These are phyloP conservation scores for Tragelaphus strepsiceros DNA, from an alignment of 2,113 vertebrate species.

Conservation along the genomic window DNA sequence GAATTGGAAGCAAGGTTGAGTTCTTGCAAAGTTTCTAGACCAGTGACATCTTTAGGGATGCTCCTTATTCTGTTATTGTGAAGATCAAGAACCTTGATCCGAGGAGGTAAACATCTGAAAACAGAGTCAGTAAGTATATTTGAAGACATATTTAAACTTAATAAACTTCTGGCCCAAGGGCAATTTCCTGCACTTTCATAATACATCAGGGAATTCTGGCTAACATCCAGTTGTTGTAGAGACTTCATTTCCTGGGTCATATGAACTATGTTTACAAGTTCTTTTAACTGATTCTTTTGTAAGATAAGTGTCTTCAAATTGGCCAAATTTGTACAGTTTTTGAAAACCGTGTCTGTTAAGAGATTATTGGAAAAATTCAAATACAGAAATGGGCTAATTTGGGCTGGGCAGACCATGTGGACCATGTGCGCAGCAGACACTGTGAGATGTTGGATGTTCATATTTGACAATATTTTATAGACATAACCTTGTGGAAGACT, in stretches of 20 bases:
- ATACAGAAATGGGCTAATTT: slow-evolving; percentile 77
- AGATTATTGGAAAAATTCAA: slow-evolving; percentile 87
- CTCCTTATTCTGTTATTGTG: slow-evolving; percentile 83
- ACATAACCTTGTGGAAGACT: slow-evolving; percentile 81
- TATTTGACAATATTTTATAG: slow-evolving; percentile 84
- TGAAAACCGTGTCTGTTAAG: slow-evolving; percentile 85
- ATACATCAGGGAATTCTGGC: slow-evolving; percentile 83
- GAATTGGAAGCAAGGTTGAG: slow-evolving; percentile 87
- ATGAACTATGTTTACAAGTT: slow-evolving; percentile 77
- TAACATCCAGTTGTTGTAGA: slow-evolving; percentile 84
- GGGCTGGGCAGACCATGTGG: slow-evolving; percentile 88
- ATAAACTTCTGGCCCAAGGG: slow-evolving; percentile 82
- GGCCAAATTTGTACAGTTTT: slow-evolving; percentile 79
- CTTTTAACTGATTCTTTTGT: slow-evolving; percentile 84
- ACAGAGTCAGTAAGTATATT: slow-evolving; percentile 81
- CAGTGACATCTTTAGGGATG: slow-evolving; percentile 70
- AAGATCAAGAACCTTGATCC: slow-evolving; percentile 78
- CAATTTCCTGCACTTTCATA: slow-evolving; percentile 65
- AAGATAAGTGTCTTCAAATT: slow-evolving; percentile 80
- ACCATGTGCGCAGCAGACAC: slow-evolving; percentile 80
- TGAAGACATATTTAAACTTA: slow-evolving; percentile 83
- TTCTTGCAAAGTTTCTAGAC: slow-evolving; percentile 78
- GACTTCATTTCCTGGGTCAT: slow-evolving; percentile 84
- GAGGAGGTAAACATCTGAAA: slow-evolving; percentile 87
- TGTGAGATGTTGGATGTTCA: slow-evolving; percentile 82